These are phyloP conservation scores for Morpho deidamia DNA, from an alignment of 2,888 invertebrate genomes.

Conservation along the genomic window DNA sequence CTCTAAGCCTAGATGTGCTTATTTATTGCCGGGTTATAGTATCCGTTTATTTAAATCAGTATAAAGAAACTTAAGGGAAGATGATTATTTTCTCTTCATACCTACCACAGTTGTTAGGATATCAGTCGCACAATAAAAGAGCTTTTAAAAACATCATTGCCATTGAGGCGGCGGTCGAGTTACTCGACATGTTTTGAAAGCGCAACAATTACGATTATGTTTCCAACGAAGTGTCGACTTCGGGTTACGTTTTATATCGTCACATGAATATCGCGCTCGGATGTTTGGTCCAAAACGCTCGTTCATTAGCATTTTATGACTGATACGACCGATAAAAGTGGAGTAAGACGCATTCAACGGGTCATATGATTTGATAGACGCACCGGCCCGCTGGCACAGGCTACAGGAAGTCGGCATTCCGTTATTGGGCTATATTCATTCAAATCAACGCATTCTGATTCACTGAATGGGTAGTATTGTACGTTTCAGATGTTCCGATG, in stretches of 20 bases:
- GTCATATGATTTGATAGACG: conserved; percentile 69
- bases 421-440: conserved; percentile 59
- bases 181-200: conserved; percentile 74
- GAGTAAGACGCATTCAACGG: conserved; percentile 74
- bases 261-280: conserved; percentile 76
- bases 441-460: conserved; percentile 54
- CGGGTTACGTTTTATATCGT: conserved; percentile 74
- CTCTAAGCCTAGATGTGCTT: no score
- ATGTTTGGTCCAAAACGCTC: conserved; percentile 74
- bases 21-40: no score
- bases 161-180: conserved; percentile 59
- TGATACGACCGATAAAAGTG: conserved; percentile 76
- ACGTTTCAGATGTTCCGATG: conserved; percentile 46
- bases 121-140: conserved; percentile 67
- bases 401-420: conserved; percentile 55
- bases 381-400: conserved; percentile 51
- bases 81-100: no score
- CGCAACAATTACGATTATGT: conserved; percentile 68
- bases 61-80: no score
- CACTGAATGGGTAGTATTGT: conserved; percentile 54
- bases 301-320: conserved; percentile 78
- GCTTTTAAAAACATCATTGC: conserved; percentile 72
- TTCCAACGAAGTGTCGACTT: conserved; percentile 74
- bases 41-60: no score
- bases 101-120: conserved; percentile 7